A percentile compares a stretch with the other conserved stretches of the same genome.
These are phyloP conservation scores for Oncorhynchus mykiss DNA, from an alignment of 2,113 vertebrate species.

Conservation along the genomic window DNA sequence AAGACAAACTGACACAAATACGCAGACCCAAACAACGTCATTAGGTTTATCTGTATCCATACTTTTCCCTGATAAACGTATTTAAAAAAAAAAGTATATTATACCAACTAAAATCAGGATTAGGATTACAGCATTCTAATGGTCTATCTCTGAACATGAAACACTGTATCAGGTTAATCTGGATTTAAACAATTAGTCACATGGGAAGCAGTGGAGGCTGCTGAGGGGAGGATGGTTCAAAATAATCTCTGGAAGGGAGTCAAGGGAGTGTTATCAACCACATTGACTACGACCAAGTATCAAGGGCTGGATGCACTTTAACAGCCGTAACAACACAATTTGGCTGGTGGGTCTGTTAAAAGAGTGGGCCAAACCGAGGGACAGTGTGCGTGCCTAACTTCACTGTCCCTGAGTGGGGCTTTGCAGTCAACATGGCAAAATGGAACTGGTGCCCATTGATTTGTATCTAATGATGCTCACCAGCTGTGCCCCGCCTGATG, in stretches of 20 bases:
- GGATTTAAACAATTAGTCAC: neutral
- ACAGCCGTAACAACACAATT: neutral
- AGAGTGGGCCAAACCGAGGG: neutral
- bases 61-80: neutral
- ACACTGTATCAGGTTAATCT: neutral
- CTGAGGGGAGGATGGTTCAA: neutral
- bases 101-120: neutral
- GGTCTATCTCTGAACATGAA: neutral
- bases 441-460: neutral
- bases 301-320: neutral
- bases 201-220: neutral
- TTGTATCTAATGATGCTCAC: neutral
- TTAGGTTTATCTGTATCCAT: neutral
- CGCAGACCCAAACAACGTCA: conserved; percentile 14
- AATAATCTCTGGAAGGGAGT: too few species aligned
- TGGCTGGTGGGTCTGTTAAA: neutral
- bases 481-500: conserved; percentile 11
- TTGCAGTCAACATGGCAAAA: conserved; percentile 9
- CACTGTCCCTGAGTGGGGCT: neutral
- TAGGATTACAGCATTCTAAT: conserved; percentile 20
- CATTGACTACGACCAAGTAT: neutral
- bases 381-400: neutral
- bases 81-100: neutral
- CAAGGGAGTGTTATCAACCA: too few species aligned
- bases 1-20: neutral